Evolutionary conservation across 2,113 vertebrate genomes (phyloP).

Genomic region (Haplochromis vanheusdeni): DNA sequence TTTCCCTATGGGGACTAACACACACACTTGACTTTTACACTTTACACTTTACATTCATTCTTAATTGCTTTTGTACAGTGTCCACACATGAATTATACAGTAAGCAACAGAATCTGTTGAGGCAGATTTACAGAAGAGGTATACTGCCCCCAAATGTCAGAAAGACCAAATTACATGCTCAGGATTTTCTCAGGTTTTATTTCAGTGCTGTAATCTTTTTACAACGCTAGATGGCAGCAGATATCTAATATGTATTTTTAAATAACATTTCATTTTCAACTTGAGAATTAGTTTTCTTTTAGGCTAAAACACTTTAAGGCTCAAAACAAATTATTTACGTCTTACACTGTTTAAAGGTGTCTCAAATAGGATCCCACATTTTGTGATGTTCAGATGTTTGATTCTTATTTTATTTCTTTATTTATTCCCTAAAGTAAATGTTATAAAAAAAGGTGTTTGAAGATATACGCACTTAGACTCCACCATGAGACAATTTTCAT

Average conservation of each 20-base stretch:
- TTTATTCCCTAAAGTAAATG: not conserved
- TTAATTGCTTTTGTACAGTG: conserved; percentile 4
- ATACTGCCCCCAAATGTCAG: conserved; percentile 41
- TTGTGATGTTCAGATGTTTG: not conserved
- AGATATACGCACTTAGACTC: not conserved
- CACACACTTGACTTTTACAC: too few relatives aligned
- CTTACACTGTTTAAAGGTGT: not conserved
- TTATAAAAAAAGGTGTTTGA: not conserved
- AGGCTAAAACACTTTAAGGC: not conserved
- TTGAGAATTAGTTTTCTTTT: not conserved
- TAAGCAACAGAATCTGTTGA: not conserved
- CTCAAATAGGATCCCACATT: not conserved
- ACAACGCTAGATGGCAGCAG: conserved; percentile 63
- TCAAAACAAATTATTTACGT: not conserved
- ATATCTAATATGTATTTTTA: not conserved
- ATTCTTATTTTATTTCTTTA: not conserved
- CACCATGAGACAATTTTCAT: not conserved
- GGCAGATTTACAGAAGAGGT: not conserved
- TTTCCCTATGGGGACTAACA: too few relatives aligned
- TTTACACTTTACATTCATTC: not conserved
- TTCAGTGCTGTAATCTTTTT: not conserved
- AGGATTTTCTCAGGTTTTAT: not conserved
- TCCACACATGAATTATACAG: not conserved
- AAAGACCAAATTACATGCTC: conserved; percentile 12
- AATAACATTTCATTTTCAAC: not conserved